These are phyloP conservation scores for Drosophila nannoptera DNA, from an alignment of 1,140 invertebrate species.

Conservation along the genomic window DNA sequence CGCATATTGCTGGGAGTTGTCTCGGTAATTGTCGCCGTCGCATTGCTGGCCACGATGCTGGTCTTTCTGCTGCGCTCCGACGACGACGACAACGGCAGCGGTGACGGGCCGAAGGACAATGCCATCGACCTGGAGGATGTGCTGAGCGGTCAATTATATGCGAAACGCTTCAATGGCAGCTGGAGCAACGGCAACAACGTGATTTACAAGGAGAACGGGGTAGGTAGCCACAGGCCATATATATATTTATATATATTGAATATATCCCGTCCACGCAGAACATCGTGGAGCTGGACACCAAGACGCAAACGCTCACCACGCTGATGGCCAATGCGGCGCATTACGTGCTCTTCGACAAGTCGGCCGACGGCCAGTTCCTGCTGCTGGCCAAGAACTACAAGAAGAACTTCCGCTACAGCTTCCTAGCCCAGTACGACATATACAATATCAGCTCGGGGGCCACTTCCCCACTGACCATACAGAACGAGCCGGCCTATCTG, in stretches of 20 bases:
- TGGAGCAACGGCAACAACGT: constrained; percentile 80
- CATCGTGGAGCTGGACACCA: constrained; percentile 66
- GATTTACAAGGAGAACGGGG: constrained; percentile 60
- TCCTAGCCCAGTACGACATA: constrained; percentile 81
- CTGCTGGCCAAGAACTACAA: constrained; percentile 70
- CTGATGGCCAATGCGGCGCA: constrained; percentile 50
- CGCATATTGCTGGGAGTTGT: constrained; percentile 60
- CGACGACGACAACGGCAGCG: constrained; percentile 18
- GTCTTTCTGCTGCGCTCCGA: constrained; percentile 49
- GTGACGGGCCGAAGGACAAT: constrained; percentile 32
- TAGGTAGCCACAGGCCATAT: constrained; percentile 38
- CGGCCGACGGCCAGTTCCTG: constrained; percentile 63
- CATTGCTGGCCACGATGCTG: constrained; percentile 55
- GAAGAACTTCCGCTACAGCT: constrained; percentile 83
- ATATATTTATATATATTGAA: background rate
- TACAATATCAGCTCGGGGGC: constrained; percentile 81
- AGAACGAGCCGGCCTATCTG: constrained; percentile 46
- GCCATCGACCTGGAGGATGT: constrained; percentile 79
- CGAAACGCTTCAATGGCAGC: constrained; percentile 80
- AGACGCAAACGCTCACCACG: constrained; percentile 35
- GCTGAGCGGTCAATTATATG: constrained; percentile 78
- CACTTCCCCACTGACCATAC: constrained; percentile 46
- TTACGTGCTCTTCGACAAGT: constrained; percentile 70
- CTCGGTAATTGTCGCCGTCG: constrained; percentile 47
- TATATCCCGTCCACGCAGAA: constrained; percentile 26